These are phyloP conservation scores for Gnatocerus cornutus DNA, from an alignment of 2,888 invertebrate genomes.

Conservation along the genomic window DNA sequence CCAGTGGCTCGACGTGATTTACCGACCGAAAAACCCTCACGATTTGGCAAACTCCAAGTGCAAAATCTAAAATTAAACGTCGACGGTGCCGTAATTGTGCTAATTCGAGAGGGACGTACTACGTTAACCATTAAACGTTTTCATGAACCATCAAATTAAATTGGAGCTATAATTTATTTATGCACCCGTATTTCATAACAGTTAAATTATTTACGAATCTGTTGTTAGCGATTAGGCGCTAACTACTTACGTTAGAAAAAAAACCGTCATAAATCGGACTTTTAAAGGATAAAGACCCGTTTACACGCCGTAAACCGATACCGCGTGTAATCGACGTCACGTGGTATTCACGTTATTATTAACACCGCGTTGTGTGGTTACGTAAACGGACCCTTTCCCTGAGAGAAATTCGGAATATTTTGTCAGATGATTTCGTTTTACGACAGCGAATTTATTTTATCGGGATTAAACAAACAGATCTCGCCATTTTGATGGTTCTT, in stretches of 20 bases:
- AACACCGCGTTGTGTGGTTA: neutral
- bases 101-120: slow-evolving; percentile 18
- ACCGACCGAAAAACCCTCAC: slow-evolving; percentile 52
- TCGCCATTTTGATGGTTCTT: slow-evolving; percentile 21
- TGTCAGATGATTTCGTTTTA: slow-evolving; percentile 10
- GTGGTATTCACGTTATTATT: slow-evolving; percentile 14
- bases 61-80: slow-evolving; percentile 23
- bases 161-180: slow-evolving; percentile 24
- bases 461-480: slow-evolving; percentile 24
- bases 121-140: slow-evolving; percentile 24
- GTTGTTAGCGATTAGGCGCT: too few relatives aligned
- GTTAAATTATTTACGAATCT: slow-evolving; percentile 26
- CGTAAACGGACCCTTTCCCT: slow-evolving; percentile 3
- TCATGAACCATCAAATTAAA: slow-evolving; percentile 31
- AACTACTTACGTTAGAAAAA: too few relatives aligned
- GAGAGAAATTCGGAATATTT: slow-evolving; percentile 5
- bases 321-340: slow-evolving; percentile 11
- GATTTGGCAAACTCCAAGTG: slow-evolving; percentile 35
- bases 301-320: slow-evolving; percentile 31
- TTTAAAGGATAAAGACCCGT: slow-evolving; percentile 24
- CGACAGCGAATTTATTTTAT: slow-evolving; percentile 17
- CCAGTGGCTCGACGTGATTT: slow-evolving; percentile 54
- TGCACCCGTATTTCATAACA: slow-evolving; percentile 23
- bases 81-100: slow-evolving; percentile 19
- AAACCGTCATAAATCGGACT: slow-evolving; percentile 1